Evolutionary conservation across 2,888 invertebrate species (phyloP).

Genomic region (Cryptophagus acutangulus): DNA sequence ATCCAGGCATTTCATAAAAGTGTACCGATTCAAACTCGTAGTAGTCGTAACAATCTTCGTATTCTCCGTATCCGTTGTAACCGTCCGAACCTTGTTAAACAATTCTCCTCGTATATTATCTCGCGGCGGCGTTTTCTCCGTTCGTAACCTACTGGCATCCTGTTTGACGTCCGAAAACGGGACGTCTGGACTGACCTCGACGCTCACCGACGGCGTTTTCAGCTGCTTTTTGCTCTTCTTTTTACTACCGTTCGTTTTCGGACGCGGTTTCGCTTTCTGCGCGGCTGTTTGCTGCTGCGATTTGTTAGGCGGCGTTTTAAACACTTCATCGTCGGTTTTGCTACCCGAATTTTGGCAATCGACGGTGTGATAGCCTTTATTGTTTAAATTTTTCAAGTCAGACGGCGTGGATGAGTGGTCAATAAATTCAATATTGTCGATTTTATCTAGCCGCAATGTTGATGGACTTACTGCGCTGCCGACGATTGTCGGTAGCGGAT

Average conservation of each 20-base stretch:
- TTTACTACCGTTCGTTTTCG: conserved; percentile 32
- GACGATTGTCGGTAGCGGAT: conserved; percentile 41
- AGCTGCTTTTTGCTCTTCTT: conserved; percentile 33
- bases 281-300: conserved; percentile 25
- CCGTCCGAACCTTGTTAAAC: conserved; percentile 33
- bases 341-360: conserved; percentile 45
- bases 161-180: conserved; percentile 6
- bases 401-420: conserved; percentile 61
- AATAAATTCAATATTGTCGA: conserved; percentile 57
- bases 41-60: conserved; percentile 39
- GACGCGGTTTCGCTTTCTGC: conserved; percentile 13
- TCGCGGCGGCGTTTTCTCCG: conserved; percentile 28
- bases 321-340: conserved; percentile 42
- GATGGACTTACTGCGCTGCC: conserved; percentile 31
- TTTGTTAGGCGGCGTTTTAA: conserved; percentile 26
- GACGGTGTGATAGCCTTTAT: conserved; percentile 43
- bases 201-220: conserved; percentile 19
- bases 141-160: conserved; percentile 7
- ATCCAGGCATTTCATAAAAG: conserved; percentile 41
- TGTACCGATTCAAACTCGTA: conserved; percentile 41
- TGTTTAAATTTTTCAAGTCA: conserved; percentile 51
- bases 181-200: conserved; percentile 15
- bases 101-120: no score
- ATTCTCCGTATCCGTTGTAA: conserved; percentile 38
- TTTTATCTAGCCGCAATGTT: conserved; percentile 28